Evolutionary conservation across 2,113 vertebrate species (phyloP).

Genomic region (Percina caprodes): DNA sequence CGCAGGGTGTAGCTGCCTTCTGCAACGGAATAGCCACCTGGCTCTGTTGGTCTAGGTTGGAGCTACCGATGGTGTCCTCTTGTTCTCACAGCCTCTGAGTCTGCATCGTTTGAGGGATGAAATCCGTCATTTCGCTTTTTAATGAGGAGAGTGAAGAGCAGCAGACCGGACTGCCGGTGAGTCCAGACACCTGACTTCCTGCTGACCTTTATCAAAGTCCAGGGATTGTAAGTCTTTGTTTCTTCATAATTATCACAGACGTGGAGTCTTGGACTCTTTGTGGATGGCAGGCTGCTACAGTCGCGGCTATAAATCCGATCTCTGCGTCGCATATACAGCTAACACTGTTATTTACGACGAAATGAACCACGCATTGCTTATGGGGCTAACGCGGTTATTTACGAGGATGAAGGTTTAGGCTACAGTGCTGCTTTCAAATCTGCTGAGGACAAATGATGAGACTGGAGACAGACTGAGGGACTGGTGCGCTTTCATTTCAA

Average conservation of each 20-base stretch:
- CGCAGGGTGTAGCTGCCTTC: not conserved
- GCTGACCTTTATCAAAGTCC: constrained; percentile 62
- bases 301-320: constrained; percentile 51
- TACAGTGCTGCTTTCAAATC: constrained; percentile 28
- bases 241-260: constrained; percentile 53
- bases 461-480: not conserved
- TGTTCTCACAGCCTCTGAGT: not conserved
- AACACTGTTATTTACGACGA: constrained; percentile 66
- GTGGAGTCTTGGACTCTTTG: constrained; percentile 40
- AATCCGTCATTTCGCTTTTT: constrained; percentile 3
- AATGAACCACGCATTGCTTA: constrained; percentile 51
- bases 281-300: constrained; percentile 23
- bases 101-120: not conserved
- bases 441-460: constrained; percentile 41
- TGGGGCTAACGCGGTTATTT: constrained; percentile 55
- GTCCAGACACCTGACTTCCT: constrained; percentile 47
- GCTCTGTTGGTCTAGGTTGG: not conserved
- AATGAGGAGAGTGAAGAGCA: constrained; percentile 30
- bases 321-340: constrained; percentile 13
- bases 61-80: not conserved
- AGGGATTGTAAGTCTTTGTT: constrained; percentile 54
- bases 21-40: not conserved
- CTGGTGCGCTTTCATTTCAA: constrained; percentile 20
- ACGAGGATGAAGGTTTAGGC: constrained; percentile 23
- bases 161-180: constrained; percentile 5